These are phyloP conservation scores for Rhinoraja longicauda DNA, from an alignment of 2,797 vertebrate genomes.

Conservation along the genomic window DNA sequence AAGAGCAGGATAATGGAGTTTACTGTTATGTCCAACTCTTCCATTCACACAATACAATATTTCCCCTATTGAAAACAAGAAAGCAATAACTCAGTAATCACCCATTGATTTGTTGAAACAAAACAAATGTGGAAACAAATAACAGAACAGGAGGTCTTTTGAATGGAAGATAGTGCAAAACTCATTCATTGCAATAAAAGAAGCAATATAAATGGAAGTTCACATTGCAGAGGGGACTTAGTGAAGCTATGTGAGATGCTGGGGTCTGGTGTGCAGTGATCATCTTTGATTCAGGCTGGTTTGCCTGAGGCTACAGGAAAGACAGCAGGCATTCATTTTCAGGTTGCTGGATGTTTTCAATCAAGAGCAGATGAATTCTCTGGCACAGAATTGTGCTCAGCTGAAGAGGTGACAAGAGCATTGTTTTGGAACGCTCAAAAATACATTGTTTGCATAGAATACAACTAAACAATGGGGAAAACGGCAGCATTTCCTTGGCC, in stretches of 20 bases:
- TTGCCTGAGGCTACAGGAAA: background rate
- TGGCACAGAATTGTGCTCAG: background rate
- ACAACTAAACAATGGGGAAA: background rate
- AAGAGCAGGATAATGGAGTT: too few relatives aligned
- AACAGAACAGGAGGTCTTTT: background rate
- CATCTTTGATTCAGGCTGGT: background rate
- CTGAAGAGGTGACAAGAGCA: background rate
- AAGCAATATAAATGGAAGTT: conserved; percentile 13
- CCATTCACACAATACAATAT: background rate
- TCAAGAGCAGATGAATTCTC: conserved; percentile 1
- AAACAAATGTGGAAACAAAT: background rate
- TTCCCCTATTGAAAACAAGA: background rate
- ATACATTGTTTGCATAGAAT: background rate
- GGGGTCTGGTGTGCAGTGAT: background rate
- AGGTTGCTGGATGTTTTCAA: background rate
- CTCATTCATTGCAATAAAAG: background rate
- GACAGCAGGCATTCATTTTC: conserved; percentile 23
- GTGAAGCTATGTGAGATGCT: conserved; percentile 2
- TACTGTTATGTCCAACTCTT: background rate
- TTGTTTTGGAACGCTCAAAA: background rate
- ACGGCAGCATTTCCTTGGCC: background rate
- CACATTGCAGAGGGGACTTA: background rate
- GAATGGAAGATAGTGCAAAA: background rate
- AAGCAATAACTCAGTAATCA: background rate
- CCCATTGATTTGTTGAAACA: background rate